phyloP scores from a whole-genome alignment of 1,140 invertebrate species.

The Eupristina koningsbergeri region DNA sequence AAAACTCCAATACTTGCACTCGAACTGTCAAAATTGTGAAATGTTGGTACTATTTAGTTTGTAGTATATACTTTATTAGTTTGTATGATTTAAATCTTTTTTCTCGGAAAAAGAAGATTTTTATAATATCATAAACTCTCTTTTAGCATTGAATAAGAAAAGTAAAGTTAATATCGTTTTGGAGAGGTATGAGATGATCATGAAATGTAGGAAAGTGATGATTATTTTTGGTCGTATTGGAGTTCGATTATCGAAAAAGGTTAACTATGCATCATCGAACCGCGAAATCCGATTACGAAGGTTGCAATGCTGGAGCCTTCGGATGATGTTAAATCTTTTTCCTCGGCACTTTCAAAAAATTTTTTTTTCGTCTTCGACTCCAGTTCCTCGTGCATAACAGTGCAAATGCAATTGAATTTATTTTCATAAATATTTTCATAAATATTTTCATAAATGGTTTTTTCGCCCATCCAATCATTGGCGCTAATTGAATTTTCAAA shows the following conservation, averaged over 20 bases:
- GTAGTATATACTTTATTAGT: too few species aligned
- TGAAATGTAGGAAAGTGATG: neutral
- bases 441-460: neutral
- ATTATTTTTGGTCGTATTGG: too few species aligned
- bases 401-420: too few species aligned
- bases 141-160: neutral
- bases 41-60: too few species aligned
- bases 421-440: too few species aligned
- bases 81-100: too few species aligned
- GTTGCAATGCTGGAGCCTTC: neutral
- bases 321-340: neutral
- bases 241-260: neutral
- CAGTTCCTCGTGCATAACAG: neutral
- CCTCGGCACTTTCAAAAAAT: neutral
- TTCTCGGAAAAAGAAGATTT: too few species aligned
- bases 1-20: too few species aligned
- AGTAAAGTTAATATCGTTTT: neutral
- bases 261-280: neutral
- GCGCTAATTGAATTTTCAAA: neutral
- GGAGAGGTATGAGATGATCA: neutral
- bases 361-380: neutral
- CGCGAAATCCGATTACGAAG: slow-evolving; percentile 34
- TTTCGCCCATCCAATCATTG: neutral
- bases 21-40: too few species aligned
- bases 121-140: neutral